Evolutionary conservation across 2,797 vertebrate genomes (phyloP), one percentile per base, ranked within the genome.

Genomic region (Phataginus tricuspis): DNA sequence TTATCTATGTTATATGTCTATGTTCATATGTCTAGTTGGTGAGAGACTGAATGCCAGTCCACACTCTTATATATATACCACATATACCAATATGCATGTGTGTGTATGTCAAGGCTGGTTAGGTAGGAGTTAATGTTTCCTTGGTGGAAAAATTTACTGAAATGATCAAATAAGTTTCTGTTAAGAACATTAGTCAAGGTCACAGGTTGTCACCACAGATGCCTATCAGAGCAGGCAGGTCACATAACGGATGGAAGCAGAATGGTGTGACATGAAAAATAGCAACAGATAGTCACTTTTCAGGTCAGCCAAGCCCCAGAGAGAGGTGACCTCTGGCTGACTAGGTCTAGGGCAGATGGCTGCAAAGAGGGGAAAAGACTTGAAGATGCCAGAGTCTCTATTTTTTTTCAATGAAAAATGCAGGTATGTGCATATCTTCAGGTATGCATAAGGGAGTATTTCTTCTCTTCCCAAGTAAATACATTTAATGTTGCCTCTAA

Each of bases 121-220:
- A 42, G 37, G 49, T 51, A 34, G 9, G 45, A 18, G 79, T 93
- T 93, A 59, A 63, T 55, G 31, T 69, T 92, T 86, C 51, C 42
- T 79, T 83, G n/a, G 71, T 89, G 49, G 75, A 89, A 94, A 96
- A 74, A 55, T 16, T 25, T 16, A 42, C 23, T 72, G 45, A 94
- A 86, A 90, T 79, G 25, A 64, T 53, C 45, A 94, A 86, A 25
- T 42, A 89, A 64, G 29, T 74, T 83, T 95, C 75, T 89, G 74
- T 71, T 37, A 68, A 39, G 45, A 74, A 83, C 18, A 13, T 69
- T 68, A 64, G 31, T 34, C 66, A 66, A 93, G 72, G 79, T 86
- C 75, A 91, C 64, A 78, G 51, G 42, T 63, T 66, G 51, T 86
- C 49, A 87, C 66, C 66, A 80, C 31, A 90, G 75, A 80, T 49